A percentile compares a stretch with the other conserved stretches of the same genome.
These are phyloP conservation scores for Macroglossus sobrinus DNA, from an alignment of 2,113 vertebrate species.

Conservation along the genomic window DNA sequence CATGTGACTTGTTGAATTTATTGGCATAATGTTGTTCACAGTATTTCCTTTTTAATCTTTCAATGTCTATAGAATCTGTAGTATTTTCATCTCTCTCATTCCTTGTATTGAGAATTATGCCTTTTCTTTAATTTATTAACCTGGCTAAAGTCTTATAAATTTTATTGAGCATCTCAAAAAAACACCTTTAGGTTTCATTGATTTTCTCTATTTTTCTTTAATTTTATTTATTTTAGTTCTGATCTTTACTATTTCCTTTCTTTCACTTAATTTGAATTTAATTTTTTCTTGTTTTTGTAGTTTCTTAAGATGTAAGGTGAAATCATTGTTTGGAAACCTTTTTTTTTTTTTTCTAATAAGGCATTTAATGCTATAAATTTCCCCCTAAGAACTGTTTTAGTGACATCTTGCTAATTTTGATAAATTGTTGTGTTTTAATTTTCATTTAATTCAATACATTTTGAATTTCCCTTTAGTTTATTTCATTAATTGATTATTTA, in stretches of 20 bases:
- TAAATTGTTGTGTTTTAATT: background rate
- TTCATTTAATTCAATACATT: background rate
- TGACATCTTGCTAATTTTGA: background rate
- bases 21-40: background rate
- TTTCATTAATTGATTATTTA: background rate
- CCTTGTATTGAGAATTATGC: background rate
- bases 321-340: background rate
- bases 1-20: background rate
- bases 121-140: background rate
- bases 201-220: background rate
- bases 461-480: background rate
- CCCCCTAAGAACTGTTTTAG: background rate
- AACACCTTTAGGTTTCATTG: background rate
- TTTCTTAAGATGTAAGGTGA: background rate
- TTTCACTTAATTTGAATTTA: background rate
- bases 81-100: background rate
- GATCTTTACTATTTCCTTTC: background rate
- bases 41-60: background rate
- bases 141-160: background rate
- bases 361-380: background rate
- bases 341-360: background rate
- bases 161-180: background rate
- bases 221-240: background rate
- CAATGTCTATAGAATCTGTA: background rate
- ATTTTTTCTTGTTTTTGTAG: background rate